Percentiles rank a stretch among this genome's conserved stretches.
phyloP scores from a whole-genome alignment of 1,140 invertebrate genomes.

The Drosophila albomicans region DNA sequence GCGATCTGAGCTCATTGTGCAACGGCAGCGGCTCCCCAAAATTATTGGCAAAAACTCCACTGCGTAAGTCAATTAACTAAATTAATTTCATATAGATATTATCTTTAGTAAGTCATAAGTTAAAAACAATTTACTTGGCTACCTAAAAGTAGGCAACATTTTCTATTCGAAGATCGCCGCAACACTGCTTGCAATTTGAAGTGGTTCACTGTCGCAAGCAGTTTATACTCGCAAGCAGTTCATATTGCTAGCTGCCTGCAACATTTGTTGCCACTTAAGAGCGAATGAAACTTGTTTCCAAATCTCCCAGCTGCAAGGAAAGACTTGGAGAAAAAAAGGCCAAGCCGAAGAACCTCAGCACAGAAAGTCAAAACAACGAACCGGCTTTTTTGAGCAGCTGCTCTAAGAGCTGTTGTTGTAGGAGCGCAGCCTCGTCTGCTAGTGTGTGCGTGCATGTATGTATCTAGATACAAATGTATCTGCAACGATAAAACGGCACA shows the following conservation, averaged over 20 bases:
- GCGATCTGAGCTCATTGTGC: conserved; percentile 73
- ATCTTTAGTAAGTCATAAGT: background rate
- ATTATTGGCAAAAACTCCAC: conserved; percentile 77
- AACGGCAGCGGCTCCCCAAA: conserved; percentile 75
- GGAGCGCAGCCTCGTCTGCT: background rate
- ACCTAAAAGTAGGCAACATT: conserved; percentile 22
- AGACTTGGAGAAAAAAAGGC: conserved; percentile 6
- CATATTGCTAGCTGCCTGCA: conserved; percentile 36
- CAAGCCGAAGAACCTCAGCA: conserved; percentile 27
- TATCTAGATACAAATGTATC: conserved; percentile 78
- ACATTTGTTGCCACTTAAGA: conserved; percentile 56
- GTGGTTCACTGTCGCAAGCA: conserved; percentile 14
- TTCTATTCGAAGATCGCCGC: background rate
- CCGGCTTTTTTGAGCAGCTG: conserved; percentile 70
- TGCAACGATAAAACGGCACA: conserved; percentile 67
- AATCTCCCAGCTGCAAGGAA: conserved; percentile 9
- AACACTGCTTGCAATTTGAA: background rate
- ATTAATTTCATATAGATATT: background rate
- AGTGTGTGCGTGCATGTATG: conserved; percentile 18
- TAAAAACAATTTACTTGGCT: background rate
- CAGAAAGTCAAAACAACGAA: conserved; percentile 59
- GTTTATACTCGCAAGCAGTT: conserved; percentile 26
- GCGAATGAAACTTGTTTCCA: conserved; percentile 49
- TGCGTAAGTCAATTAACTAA: conserved; percentile 66
- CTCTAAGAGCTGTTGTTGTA: conserved; percentile 43